Evolutionary conservation across 2,113 vertebrate species (phyloP).

Genomic region (Ailuropoda melanoleuca): DNA sequence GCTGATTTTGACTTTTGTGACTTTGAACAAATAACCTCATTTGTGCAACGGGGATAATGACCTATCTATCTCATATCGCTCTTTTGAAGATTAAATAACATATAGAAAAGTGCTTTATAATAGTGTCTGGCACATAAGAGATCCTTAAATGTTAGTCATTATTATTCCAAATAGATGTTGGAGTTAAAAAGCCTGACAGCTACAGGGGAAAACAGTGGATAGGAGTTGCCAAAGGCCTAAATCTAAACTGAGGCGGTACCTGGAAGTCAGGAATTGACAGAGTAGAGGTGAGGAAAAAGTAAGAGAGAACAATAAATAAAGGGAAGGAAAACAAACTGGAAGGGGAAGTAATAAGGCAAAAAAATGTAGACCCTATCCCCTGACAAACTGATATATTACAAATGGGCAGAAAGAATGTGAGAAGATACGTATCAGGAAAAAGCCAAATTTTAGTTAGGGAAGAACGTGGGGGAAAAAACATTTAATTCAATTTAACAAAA

Average conservation of each 20-base stretch:
- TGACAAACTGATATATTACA: background rate
- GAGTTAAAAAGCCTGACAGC: background rate
- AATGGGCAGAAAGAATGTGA: accelerated
- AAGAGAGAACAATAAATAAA: background rate
- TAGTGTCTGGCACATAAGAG: background rate
- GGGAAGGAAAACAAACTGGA: background rate
- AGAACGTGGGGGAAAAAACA: background rate
- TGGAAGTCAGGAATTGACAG: background rate
- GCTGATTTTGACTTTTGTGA: background rate
- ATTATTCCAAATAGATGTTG: background rate
- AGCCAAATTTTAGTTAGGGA: background rate
- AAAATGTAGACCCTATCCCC: background rate
- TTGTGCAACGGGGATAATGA: background rate
- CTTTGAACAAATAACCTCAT: background rate
- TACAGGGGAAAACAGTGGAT: background rate
- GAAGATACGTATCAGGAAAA: background rate
- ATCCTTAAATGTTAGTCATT: background rate
- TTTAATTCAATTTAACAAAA: background rate
- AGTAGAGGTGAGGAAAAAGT: background rate
- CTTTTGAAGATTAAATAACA: background rate
- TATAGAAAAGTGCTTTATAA: background rate
- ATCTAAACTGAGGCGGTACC: background rate
- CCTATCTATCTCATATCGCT: background rate
- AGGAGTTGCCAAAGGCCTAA: background rate
- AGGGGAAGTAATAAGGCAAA: background rate